Conservation (phyloP, 2,113 vertebrate species). For the Platycercus adscitus region DNA sequence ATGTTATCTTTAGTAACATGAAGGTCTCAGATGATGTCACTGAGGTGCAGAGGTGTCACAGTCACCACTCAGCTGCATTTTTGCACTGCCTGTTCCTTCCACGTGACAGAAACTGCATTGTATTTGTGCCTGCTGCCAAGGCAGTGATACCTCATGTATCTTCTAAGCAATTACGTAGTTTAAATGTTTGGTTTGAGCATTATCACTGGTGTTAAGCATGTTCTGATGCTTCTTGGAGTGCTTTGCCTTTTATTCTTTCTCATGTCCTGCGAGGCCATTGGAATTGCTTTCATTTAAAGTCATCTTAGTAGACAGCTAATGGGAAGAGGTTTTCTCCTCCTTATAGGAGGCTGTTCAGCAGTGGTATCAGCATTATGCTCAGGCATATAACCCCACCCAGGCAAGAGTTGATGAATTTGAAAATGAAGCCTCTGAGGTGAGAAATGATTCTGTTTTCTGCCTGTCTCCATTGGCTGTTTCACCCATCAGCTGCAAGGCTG, state of each 20-base stretch:
- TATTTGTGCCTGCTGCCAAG: neutral
- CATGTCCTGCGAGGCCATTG: fast-evolving
- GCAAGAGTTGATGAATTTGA: conserved; percentile 68
- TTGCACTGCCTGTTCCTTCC: neutral
- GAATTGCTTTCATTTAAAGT: neutral
- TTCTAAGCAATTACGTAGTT: neutral
- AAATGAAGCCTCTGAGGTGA: conserved; percentile 80
- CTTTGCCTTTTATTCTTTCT: neutral
- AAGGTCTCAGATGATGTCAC: neutral
- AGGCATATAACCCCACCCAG: conserved; percentile 74
- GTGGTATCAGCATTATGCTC: conserved; percentile 83
- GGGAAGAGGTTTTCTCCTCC: conserved; percentile 35
- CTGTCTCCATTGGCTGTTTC: neutral
- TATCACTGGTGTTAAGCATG: neutral
- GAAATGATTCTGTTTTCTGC: neutral
- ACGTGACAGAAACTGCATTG: neutral
- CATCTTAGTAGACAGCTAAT: neutral
- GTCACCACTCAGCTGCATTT: neutral
- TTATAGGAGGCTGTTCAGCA: conserved; percentile 81
- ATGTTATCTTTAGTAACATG: neutral
- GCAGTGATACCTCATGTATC: neutral
- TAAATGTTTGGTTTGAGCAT: neutral
- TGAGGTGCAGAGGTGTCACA: neutral
- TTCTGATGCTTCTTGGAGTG: neutral
- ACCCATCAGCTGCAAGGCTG: neutral